Base-by-base conservation (phyloP, 2,113 vertebrate genomes). In the Xenus cinereus region DNA sequence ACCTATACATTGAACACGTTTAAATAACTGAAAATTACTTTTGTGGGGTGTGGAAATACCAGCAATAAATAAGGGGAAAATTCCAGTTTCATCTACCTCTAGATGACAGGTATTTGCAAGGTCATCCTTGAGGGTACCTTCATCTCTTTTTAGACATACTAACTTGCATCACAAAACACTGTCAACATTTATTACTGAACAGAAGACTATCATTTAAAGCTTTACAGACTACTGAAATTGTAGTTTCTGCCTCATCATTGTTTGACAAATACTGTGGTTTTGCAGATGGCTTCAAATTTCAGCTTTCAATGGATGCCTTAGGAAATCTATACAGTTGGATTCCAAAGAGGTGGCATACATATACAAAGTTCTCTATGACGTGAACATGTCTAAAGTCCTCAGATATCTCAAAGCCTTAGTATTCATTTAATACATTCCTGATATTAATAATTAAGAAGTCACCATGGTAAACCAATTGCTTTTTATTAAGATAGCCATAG, bases 1-100 rank as follows among this genome's bases (percentile, higher is more conserved):
- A 2, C 12, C 24, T 43, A 14, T 14, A 73, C 0, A 0, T 18
- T 41, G 45, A 57, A 46, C 35, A 59, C 2, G 12, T 67, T 32
- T 63, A 35, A 84, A 79, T 8, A 76, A 39, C 48, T 89, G 80
- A 77, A 73, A 94, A 73, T 73, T 33, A 64, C 63, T 84, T 87
- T 12, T 60, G 35, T 46, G 21, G 53, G 9, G 33, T 53, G 63
- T 33, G 30, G 27, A 80, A 77, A 48, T 48, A 32, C 1, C 5
- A 57, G 23, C 20, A 68, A 48, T 39, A 86, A 76, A 35, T 83
- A 43, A 68, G 9, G 14, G 18, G 39, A 14, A 73, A 86, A 74
- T n/a, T 82, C 43, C 33, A 17, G 7, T 80, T 94, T 76, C 28
- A 39, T 46, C 45, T 90, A 0, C 27, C 14, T 77, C 57, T 51